Base-by-base conservation (phyloP, 2,113 vertebrate species). In the Butastur rufipennis region DNA sequence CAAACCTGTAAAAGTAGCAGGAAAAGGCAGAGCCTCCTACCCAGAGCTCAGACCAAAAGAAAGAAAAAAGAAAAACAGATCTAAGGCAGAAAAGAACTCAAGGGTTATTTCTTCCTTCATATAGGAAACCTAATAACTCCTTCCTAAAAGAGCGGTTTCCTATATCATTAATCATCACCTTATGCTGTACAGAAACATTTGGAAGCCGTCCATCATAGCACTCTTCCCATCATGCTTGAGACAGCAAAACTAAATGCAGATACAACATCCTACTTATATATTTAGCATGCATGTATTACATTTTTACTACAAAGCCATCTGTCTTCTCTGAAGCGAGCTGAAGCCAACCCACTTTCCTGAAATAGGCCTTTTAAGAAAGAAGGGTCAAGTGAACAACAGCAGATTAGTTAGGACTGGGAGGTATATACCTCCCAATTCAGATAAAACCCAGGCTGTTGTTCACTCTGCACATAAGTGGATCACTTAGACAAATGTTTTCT, bases 261-360 rank as follows among this genome's bases (percentile, higher is more conserved):
- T 88, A 56, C 31, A 94, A 61, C 50, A 95, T 58, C 81, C 88
- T 83, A 72, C 86, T 93, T 92, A 73, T 4, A 36, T 47, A 91
- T 94, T 94, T 95, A 86, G 93, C 72, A 86, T 86, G 58, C 32
- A 66, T 29, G 16, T 31, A 75, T 94, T 83, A 58, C 20, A 59
- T 78, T 96, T 84, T 83, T 81, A 81, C 91, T 92, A 83, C 77
- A 91, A 95, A 90, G 84, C 86, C 87, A 91, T 81, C 65, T 94
- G 70, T 52, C 87, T 93, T 59, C 75, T 90, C 78, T 80, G 62
- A 87, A 86, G 61, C 0, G 0, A 84, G 65, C 63, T 86, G 68
- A 81, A 94, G 73, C 55, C 81, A 96, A 55, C 26, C 29, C 38
- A 31, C 50, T 81, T 77, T 38, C 47, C 96, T 93, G 73, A 89